These are phyloP conservation scores for Creontiades dilutus DNA, from an alignment of 2,888 invertebrate genomes.

Conservation along the genomic window DNA sequence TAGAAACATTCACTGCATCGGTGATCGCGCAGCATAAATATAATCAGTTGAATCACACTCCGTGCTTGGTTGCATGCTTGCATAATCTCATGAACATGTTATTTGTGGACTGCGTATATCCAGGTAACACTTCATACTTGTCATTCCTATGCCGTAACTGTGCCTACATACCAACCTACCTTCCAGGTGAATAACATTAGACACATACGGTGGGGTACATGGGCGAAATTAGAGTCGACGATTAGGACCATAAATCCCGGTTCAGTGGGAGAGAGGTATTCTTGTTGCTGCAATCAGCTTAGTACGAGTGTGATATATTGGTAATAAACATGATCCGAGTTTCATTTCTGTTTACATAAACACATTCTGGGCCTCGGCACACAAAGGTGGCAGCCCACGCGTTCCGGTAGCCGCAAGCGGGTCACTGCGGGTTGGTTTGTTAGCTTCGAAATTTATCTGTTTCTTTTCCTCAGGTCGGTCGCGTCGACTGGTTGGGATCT, in stretches of 20 bases:
- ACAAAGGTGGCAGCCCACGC: slow-evolving; percentile 5
- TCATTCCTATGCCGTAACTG: too few species aligned
- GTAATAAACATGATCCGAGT: slow-evolving; percentile 39
- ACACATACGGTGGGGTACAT: neutral
- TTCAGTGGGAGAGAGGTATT: neutral
- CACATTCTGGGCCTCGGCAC: neutral
- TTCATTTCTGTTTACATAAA: slow-evolving; percentile 27
- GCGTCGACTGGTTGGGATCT: slow-evolving; percentile 34
- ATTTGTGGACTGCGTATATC: too few species aligned
- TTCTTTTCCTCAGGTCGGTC: neutral
- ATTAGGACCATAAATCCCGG: slow-evolving; percentile 6
- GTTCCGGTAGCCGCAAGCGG: neutral
- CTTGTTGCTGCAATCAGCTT: slow-evolving; percentile 39
- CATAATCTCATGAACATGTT: too few species aligned
- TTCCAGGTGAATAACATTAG: neutral
- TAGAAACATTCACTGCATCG: too few species aligned
- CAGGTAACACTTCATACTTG: too few species aligned
- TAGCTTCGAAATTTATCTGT: slow-evolving; percentile 14
- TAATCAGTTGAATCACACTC: too few species aligned
- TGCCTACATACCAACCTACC: too few species aligned
- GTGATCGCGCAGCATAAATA: too few species aligned
- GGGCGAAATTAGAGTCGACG: slow-evolving; percentile 27
- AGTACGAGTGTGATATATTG: slow-evolving; percentile 15
- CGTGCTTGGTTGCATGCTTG: too few species aligned
- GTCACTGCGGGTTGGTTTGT: slow-evolving; percentile 14